These are phyloP conservation scores for Pachyuromys duprasi DNA, from an alignment of 2,797 vertebrate genomes.

Conservation along the genomic window DNA sequence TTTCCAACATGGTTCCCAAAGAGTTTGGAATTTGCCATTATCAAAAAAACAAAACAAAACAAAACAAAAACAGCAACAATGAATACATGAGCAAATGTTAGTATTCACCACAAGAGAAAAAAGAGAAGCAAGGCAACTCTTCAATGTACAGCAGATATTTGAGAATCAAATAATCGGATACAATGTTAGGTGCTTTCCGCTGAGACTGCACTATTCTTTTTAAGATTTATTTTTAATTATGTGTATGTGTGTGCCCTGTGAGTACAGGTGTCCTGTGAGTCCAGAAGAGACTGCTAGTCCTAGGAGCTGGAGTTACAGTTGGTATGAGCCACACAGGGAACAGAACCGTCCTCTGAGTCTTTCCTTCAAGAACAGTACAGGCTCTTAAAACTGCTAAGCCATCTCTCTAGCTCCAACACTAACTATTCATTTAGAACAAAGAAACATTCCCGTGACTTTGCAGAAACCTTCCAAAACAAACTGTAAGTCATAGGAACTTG, in stretches of 20 bases:
- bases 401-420: neutral
- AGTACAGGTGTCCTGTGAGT: neutral
- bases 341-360: neutral
- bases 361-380: neutral
- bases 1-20: conserved; percentile 20
- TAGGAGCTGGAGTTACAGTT: neutral
- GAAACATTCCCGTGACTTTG: neutral
- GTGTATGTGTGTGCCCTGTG: neutral
- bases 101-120: neutral
- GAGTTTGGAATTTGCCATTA: conserved; percentile 13
- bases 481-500: neutral
- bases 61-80: neutral
- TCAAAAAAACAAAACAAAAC: no score
- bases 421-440: neutral
- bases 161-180: neutral
- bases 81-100: neutral
- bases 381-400: neutral
- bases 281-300: neutral
- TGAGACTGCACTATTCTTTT: neutral
- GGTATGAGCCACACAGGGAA: neutral
- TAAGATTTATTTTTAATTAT: neutral
- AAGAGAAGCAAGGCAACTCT: neutral
- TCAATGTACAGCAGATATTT: neutral
- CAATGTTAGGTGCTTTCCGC: neutral
- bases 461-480: neutral